These are phyloP conservation scores for Caretta caretta DNA, from an alignment of 2,113 vertebrate species.

Conservation along the genomic window DNA sequence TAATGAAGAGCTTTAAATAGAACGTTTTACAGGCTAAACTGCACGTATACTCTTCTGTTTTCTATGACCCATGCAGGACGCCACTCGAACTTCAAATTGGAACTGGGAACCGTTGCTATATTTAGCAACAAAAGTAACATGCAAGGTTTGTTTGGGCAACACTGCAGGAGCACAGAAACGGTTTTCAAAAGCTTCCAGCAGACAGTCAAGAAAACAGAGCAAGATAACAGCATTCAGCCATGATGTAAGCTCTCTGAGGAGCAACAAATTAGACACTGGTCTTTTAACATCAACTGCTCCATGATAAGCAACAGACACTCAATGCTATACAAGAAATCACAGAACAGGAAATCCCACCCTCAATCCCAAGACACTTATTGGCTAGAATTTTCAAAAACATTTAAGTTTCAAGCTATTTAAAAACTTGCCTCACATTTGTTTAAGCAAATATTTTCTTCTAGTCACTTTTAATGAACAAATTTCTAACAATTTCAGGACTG, in stretches of 20 bases:
- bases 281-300: not conserved
- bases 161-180: not conserved
- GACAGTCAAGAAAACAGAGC: not conserved
- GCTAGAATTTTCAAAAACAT: not conserved
- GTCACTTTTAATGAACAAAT: not conserved
- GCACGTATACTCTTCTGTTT: not conserved
- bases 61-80: not conserved
- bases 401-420: not conserved
- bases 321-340: not conserved
- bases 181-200: not conserved
- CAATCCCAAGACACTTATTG: not conserved
- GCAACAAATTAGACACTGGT: not conserved
- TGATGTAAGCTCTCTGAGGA: not conserved
- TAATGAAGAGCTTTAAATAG: not conserved
- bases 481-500: not conserved
- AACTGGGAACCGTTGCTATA: not conserved
- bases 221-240: not conserved
- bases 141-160: not conserved
- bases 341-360: not conserved
- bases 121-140: not conserved
- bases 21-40: not conserved
- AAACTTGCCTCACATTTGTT: not conserved
- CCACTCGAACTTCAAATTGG: not conserved
- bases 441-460: not conserved
- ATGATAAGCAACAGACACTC: not conserved